Conservation (phyloP, 2,113 vertebrate species). For the Bambusicola thoracicus region DNA sequence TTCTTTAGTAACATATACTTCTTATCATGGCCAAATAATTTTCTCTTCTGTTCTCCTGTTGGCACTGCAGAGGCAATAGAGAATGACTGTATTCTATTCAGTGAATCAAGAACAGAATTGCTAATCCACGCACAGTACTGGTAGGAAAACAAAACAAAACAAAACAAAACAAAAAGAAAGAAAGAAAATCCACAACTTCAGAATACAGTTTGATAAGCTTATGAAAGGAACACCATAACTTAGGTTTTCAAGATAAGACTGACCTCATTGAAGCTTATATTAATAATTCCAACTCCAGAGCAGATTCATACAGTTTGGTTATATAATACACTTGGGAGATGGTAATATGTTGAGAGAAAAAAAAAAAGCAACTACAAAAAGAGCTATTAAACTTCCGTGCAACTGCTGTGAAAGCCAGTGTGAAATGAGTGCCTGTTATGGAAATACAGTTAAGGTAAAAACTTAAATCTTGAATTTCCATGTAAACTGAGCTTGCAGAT, state of each 20-base stretch:
- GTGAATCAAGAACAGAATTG: conserved; percentile 38
- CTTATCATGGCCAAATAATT: conserved; percentile 14
- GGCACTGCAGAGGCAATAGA: neutral
- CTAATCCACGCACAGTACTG: neutral
- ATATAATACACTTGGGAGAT: neutral
- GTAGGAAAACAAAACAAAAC: neutral
- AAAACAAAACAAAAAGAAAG: neutral
- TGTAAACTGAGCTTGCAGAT: neutral
- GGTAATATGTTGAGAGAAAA: neutral
- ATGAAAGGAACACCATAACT: neutral
- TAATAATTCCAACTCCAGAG: neutral
- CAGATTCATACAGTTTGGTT: neutral
- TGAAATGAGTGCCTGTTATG: neutral
- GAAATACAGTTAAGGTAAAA: neutral
- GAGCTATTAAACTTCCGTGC: neutral
- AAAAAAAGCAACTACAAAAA: neutral
- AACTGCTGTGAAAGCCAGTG: neutral
- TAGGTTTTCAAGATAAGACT: neutral
- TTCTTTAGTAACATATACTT: conserved; percentile 44
- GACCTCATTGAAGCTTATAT: neutral
- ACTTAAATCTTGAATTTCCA: neutral
- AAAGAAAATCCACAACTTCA: fast-evolving
- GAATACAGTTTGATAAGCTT: conserved; percentile 9
- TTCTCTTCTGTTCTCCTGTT: conserved; percentile 31
- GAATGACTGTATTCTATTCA: conserved; percentile 3